phyloP scores from a whole-genome alignment of 23 tunicate species.

The Phallusia fumigata region DNA sequence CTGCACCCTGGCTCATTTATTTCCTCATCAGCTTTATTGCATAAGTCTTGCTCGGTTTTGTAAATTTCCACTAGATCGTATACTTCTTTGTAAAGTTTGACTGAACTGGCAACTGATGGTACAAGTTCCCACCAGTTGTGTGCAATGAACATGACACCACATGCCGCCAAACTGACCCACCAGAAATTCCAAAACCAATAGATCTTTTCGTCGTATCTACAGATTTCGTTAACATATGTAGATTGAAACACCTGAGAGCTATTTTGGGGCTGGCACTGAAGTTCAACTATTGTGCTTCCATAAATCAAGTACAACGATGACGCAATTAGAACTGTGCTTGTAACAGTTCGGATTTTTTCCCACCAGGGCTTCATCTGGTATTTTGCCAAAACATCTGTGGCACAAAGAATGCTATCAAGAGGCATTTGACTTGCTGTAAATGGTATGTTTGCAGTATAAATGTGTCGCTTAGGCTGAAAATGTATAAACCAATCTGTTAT shows the following conservation, averaged over 20 bases:
- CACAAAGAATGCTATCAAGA: no score
- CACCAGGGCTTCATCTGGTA: conserved; percentile 3
- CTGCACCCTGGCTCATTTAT: no score
- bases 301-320: not conserved
- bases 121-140: not conserved
- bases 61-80: not conserved
- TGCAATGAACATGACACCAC: not conserved
- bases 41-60: no score
- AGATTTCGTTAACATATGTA: not conserved
- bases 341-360: not conserved
- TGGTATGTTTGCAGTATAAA: no score
- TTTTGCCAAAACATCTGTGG: no score
- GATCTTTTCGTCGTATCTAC: not conserved
- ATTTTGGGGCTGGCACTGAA: not conserved
- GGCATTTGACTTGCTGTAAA: no score
- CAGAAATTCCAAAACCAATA: not conserved
- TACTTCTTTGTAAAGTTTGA: not conserved
- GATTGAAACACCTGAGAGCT: not conserved
- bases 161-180: not conserved
- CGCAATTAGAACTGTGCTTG: not conserved
- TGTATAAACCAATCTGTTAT: no score
- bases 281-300: not conserved
- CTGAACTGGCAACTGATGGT: not conserved
- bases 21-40: no score
- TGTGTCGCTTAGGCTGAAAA: no score